phyloP scores from a whole-genome alignment of 2,113 vertebrate species.

The Rostratula benghalensis region DNA sequence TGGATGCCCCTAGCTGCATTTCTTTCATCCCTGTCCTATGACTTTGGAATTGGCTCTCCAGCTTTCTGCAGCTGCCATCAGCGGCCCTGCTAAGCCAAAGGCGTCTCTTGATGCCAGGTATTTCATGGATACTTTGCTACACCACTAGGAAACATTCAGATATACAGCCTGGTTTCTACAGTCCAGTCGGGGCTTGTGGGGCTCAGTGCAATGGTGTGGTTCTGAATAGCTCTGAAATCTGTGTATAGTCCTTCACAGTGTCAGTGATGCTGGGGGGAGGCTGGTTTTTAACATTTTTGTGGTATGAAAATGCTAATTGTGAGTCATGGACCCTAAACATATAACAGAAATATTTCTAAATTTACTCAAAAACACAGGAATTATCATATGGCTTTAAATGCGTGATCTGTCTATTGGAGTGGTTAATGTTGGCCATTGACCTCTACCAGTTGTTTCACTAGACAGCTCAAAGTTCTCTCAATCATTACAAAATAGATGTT shows the following conservation, averaged over 20 bases:
- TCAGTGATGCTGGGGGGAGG: not conserved
- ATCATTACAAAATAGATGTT: not conserved
- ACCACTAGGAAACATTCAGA: not conserved
- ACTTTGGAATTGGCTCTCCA: not conserved
- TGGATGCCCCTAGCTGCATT: not conserved
- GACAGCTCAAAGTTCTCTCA: not conserved
- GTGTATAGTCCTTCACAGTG: not conserved
- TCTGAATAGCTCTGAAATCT: not conserved
- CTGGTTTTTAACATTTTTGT: not conserved
- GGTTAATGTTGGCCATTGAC: not conserved
- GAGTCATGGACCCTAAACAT: not conserved
- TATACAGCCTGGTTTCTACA: not conserved
- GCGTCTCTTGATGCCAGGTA: not conserved
- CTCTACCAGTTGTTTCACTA: not conserved
- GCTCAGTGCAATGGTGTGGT: accelerated
- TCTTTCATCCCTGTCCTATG: not conserved
- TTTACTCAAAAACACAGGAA: not conserved
- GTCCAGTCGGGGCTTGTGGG: not conserved
- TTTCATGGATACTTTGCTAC: not conserved
- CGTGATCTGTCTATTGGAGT: not conserved
- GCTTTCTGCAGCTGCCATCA: not conserved
- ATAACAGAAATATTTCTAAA: not conserved
- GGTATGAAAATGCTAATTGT: not conserved
- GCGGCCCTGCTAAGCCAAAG: not conserved
- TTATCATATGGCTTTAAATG: not conserved